These are phyloP conservation scores for Sinocyclocheilus rhinocerous DNA, from an alignment of 2,113 vertebrate genomes.

Conservation along the genomic window DNA sequence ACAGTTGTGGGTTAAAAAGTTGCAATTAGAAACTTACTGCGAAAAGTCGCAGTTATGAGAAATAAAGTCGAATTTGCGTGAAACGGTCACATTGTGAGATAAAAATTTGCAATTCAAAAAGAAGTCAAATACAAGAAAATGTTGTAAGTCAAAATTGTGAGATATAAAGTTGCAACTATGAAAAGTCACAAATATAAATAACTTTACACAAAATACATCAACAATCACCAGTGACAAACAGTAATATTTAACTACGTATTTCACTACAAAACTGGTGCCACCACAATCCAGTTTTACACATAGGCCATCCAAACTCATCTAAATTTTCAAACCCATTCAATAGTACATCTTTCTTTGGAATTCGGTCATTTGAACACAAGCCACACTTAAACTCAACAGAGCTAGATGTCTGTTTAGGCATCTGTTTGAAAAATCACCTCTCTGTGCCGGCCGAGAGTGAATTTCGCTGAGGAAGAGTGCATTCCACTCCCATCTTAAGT, in stretches of 20 bases:
- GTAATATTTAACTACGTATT: neutral
- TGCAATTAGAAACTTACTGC: too few species aligned
- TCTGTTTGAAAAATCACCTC: slow-evolving; percentile 46
- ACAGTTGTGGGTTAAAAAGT: too few species aligned
- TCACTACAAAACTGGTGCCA: neutral
- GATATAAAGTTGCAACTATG: neutral
- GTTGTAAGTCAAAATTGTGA: neutral
- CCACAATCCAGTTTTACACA: neutral
- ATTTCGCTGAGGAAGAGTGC: slow-evolving; percentile 13
- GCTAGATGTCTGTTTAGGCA: slow-evolving; percentile 34
- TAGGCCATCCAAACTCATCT: neutral
- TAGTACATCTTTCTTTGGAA: neutral
- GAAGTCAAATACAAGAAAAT: too few species aligned
- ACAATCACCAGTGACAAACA: neutral
- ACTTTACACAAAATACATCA: neutral
- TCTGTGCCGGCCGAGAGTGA: slow-evolving; percentile 17
- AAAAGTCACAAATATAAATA: neutral
- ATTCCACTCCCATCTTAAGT: slow-evolving; percentile 46
- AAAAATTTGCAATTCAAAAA: too few species aligned
- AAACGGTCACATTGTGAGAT: too few species aligned
- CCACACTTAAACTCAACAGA: slow-evolving; percentile 20
- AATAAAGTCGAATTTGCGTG: too few species aligned
- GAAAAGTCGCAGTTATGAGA: too few species aligned
- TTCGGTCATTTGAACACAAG: neutral
- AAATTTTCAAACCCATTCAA: neutral